Conservation (phyloP, 2,888 invertebrate genomes). For the Poecilus cupreus region DNA sequence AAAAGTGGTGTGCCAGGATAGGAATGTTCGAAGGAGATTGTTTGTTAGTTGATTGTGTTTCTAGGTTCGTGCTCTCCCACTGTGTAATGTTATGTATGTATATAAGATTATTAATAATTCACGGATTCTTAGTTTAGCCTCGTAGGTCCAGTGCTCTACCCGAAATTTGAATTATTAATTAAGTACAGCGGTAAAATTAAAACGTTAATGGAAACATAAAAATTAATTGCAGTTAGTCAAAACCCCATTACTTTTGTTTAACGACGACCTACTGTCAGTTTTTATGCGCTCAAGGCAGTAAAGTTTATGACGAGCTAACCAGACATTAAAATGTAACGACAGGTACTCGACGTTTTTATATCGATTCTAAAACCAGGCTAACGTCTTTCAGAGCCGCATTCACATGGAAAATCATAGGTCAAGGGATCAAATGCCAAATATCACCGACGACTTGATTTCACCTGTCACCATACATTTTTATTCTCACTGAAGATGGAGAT, state of each 20-base stretch:
- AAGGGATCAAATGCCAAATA: slow-evolving; percentile 8
- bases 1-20: no score
- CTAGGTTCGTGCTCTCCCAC: no score
- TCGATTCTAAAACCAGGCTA: slow-evolving; percentile 20
- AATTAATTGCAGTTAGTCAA: neutral
- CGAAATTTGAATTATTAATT: neutral
- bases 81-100: no score
- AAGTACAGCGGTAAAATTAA: neutral
- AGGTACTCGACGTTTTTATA: slow-evolving; percentile 1
- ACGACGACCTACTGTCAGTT: slow-evolving; percentile 21
- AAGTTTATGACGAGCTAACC: slow-evolving; percentile 29
- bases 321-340: slow-evolving; percentile 29
- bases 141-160: neutral
- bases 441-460: slow-evolving; percentile 6
- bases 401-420: slow-evolving; percentile 25
- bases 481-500: neutral
- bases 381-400: slow-evolving; percentile 3
- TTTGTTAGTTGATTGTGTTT: no score
- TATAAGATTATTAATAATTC: no score
- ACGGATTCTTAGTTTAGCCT: no score
- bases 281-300: neutral
- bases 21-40: no score
- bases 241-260: slow-evolving; percentile 10
- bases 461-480: neutral
- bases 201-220: slow-evolving; percentile 16